Evolutionary conservation across 2,797 vertebrate genomes (phyloP), one percentile per base, ranked within the genome.

Genomic region (Taenioides sp.): DNA sequence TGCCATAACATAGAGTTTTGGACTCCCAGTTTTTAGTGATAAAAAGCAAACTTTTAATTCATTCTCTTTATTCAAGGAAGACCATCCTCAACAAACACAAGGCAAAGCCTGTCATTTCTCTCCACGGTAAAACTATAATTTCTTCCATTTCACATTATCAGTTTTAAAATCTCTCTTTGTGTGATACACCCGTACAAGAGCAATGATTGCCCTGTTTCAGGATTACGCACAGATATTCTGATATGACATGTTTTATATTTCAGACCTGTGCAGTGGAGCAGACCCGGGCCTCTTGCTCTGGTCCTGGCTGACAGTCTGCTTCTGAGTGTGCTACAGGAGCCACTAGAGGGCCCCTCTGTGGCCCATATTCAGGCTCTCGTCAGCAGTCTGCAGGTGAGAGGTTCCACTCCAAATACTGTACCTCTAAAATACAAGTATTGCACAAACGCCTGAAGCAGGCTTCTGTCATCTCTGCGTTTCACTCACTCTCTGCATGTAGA

Each of bases 301-400:
- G 87, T 80, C 37, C 71, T 95, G 81, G 71, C 83, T 0, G 83
- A 94, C 80, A 80, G 90, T 72, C 84, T 95, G 84, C 84, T 89
- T 67, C 75, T 92, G 61, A 92, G 89, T n/a, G 72, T 94, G 34
- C 88, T 93, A 5, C 91, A 92, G 54, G 94, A 95, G 84, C 82
- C 87, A 11, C 80, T 92, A 31, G 66, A 75, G 2, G 89, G 90
- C 67, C 82, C 90, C 61, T 69, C 74, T 1, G 67, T 84, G 43
- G 55, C 86, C 57, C 84, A 89, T 58, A 79, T 94, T 7, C 81
- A 86, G 66, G 65, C 73, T 14, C 91, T 92, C 2, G 75, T 91
- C 74, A 79, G 54, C 79, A 91, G 84, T 66, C 84, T 94, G 66
- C 79, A 93, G 91, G 94, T 94, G 58, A 74, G 82, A 76, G 2